Conservation (phyloP, 2,888 invertebrate genomes). For the Meta bourneti region DNA sequence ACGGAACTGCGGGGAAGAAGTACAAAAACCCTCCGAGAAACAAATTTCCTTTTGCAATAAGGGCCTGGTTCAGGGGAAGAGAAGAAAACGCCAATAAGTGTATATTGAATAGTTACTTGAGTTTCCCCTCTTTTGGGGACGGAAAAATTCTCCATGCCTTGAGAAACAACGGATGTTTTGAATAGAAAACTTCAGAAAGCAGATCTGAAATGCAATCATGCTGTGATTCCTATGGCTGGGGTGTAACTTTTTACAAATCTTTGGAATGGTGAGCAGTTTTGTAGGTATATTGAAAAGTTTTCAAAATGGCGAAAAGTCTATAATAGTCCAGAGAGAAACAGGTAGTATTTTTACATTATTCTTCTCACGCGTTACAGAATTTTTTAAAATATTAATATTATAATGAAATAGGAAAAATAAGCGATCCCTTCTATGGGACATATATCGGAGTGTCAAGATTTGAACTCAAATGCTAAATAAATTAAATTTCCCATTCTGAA, state of each 20-base stretch:
- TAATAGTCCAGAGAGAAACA: too few relatives aligned
- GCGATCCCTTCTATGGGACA: neutral
- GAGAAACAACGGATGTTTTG: neutral
- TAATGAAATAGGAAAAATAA: neutral
- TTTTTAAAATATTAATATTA: neutral
- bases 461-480: too few relatives aligned
- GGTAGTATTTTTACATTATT: too few relatives aligned
- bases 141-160: neutral
- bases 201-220: neutral
- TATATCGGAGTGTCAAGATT: neutral
- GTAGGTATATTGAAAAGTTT: too few relatives aligned
- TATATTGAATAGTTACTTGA: neutral
- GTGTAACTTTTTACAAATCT: neutral
- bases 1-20: neutral
- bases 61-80: neutral
- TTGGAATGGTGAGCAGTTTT: neutral
- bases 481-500: too few relatives aligned
- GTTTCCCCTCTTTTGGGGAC: neutral
- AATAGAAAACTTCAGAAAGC: neutral
- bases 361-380: too few relatives aligned
- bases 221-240: neutral
- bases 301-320: too few relatives aligned
- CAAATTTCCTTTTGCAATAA: conserved; percentile 15
- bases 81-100: conserved; percentile 1
- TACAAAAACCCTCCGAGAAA: neutral